Percentiles rank a stretch among this genome's conserved stretches.
phyloP scores from a whole-genome alignment of 1,140 invertebrate genomes.

The Harpegnathos saltator region DNA sequence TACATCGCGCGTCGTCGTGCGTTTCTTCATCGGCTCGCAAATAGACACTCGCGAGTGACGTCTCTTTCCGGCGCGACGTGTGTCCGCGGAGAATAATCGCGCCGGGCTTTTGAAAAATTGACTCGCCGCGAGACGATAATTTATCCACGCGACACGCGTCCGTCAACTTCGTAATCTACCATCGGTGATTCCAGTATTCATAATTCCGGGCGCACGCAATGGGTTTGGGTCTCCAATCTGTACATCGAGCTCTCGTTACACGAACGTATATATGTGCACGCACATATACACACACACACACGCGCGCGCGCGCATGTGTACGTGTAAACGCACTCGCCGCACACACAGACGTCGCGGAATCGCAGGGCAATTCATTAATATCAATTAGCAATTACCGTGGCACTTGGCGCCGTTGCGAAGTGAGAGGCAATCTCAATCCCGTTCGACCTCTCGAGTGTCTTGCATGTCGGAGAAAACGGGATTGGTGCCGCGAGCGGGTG shows the following conservation, averaged over 20 bases:
- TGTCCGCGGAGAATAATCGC: slow-evolving; percentile 9
- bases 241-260: no score
- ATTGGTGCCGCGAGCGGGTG: background rate
- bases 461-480: background rate
- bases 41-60: background rate
- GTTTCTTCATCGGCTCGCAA: background rate
- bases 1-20: background rate
- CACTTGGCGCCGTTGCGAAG: background rate
- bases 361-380: slow-evolving; percentile 28
- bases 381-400: slow-evolving; percentile 46
- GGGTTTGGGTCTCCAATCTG: no score
- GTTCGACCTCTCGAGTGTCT: background rate
- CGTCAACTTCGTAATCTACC: slow-evolving; percentile 39
- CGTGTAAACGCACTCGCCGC: background rate
- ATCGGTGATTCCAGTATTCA: slow-evolving; percentile 34
- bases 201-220: slow-evolving; percentile 30
- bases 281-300: background rate
- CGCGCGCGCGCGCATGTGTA: no score
- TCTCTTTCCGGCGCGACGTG: background rate
- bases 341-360: background rate
- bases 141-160: slow-evolving; percentile 25
- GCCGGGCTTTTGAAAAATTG: slow-evolving; percentile 3
- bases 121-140: slow-evolving; percentile 26
- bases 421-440: background rate
- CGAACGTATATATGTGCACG: background rate